Evolutionary conservation across 2,797 vertebrate genomes (phyloP).

Genomic region (Oreortyx pictus): DNA sequence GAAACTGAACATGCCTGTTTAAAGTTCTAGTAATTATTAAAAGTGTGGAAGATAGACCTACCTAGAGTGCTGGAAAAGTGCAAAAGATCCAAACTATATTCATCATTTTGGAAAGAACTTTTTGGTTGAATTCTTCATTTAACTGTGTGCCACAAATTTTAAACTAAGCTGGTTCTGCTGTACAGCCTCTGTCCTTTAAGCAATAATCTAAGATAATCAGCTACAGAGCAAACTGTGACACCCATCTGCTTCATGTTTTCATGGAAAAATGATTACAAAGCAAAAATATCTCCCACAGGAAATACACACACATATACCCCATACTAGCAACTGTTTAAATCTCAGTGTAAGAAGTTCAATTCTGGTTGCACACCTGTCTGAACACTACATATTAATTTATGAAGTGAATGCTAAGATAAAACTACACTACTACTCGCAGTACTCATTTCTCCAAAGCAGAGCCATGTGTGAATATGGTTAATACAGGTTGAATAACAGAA

Average conservation of each 20-base stretch:
- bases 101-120: not conserved
- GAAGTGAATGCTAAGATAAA: not conserved
- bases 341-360: not conserved
- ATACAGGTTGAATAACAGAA: not conserved
- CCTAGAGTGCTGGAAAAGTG: not conserved
- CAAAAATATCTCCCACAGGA: not conserved
- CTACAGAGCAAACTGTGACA: not conserved
- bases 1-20: not conserved
- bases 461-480: not conserved
- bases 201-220: not conserved
- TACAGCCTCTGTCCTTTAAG: not conserved
- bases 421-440: not conserved
- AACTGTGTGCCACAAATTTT: not conserved
- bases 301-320: not conserved
- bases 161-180: not conserved
- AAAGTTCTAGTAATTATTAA: not conserved
- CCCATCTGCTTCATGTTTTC: not conserved
- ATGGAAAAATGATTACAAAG: not conserved
- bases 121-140: not conserved
- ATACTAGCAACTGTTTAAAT: not conserved
- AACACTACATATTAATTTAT: not conserved
- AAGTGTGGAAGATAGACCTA: not conserved
- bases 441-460: not conserved
- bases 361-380: not conserved
- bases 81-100: not conserved